Conservation (phyloP, 2,888 invertebrate species). For the Drosophila neoperkinsi region DNA sequence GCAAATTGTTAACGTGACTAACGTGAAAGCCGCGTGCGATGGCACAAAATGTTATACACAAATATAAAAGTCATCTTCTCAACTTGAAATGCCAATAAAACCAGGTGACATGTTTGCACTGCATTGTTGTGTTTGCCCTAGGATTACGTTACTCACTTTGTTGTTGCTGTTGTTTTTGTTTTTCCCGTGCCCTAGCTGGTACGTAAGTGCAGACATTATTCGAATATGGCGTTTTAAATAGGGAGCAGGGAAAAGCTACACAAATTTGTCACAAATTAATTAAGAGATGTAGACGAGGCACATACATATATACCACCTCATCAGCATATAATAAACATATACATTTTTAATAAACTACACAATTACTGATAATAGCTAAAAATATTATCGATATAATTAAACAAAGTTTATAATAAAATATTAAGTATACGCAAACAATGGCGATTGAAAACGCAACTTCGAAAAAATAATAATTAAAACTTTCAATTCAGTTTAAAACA, state of each 20-base stretch:
- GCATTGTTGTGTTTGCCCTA: slow-evolving; percentile 12
- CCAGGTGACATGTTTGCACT: slow-evolving; percentile 24
- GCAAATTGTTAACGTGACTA: slow-evolving; percentile 79
- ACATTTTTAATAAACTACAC: neutral
- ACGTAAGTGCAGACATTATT: neutral
- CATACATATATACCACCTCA: neutral
- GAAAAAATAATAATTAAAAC: neutral
- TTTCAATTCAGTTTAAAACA: neutral
- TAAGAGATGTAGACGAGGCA: neutral
- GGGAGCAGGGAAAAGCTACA: no score
- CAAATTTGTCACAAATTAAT: neutral
- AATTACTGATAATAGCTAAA: neutral
- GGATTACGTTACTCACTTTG: neutral
- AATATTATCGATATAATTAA: neutral
- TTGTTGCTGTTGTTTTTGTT: neutral
- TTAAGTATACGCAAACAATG: neutral
- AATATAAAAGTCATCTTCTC: slow-evolving; percentile 40
- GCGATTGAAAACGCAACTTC: no score
- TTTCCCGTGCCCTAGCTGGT: neutral
- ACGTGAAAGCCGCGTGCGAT: slow-evolving; percentile 49
- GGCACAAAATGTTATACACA: slow-evolving; percentile 38
- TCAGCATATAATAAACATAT: neutral
- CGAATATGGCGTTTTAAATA: neutral
- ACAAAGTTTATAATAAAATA: neutral
- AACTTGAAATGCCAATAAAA: slow-evolving; percentile 43